Evolutionary conservation across 2,888 invertebrate species (phyloP), one percentile per base, ranked within the genome.

Genomic region (Callinectes sapidus): DNA sequence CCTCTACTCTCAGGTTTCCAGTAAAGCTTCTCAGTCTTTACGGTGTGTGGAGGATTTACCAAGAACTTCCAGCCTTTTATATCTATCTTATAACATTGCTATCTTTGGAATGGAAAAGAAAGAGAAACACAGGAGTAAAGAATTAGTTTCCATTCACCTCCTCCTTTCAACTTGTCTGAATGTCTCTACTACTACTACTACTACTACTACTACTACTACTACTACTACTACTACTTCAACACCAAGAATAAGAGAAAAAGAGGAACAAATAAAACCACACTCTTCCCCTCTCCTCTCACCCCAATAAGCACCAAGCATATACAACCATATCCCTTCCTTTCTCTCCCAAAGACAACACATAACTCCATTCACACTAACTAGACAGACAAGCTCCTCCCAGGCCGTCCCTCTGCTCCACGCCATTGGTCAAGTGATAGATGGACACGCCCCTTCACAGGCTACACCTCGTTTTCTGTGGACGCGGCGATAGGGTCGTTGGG

Each of bases 151-250:
- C n/a, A n/a, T n/a, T n/a, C n/a, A n/a, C n/a, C n/a, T n/a, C n/a
- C n/a, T n/a, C n/a, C n/a, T n/a, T n/a, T n/a, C n/a, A n/a, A n/a
- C n/a, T n/a, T n/a, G n/a, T n/a, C n/a, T n/a, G n/a, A n/a, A n/a
- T n/a, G n/a, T n/a, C n/a, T n/a, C n/a, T n/a, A 61, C 61, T 61
- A 61, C 61, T 85, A 39, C 85, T 85, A 85, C 85, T 85, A 39
- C 85, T 85, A 39, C 85, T 35, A 85, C 85, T 85, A 85, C 85
- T 85, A 85, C 85, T 85, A 28, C 32, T 85, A 39, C 87, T 39
- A 48, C 87, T 42, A 87, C 42, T 87, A 87, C 42, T 42, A 14
- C 5, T 87, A 87, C 87, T 87, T 32, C 42, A 32, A 87, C 87
- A 28, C n/a, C 87, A 28, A 87, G 48, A 48, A 48, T 10, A 48